Conservation (phyloP, 2,113 vertebrate genomes). For the Lepus timidus region DNA sequence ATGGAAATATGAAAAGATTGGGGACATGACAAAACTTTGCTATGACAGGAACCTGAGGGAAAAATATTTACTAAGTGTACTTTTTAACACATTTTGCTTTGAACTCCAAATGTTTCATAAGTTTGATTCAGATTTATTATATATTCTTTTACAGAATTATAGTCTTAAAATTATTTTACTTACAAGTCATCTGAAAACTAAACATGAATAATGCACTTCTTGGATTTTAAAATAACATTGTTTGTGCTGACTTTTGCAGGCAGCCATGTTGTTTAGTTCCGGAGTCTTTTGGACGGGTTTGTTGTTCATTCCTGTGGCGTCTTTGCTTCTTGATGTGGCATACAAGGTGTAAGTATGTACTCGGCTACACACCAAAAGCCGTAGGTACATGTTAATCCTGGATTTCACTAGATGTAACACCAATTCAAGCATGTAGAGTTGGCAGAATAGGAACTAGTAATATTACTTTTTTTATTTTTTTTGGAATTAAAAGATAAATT, state of each 20-base stretch:
- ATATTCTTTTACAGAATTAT: background rate
- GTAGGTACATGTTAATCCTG: rapidly evolving
- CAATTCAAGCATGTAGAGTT: background rate
- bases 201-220: background rate
- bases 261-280: slow-evolving; percentile 96
- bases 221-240: background rate
- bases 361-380: rapidly evolving
- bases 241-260: slow-evolving; percentile 86
- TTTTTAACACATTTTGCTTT: slow-evolving; percentile 11
- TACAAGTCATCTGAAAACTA: background rate
- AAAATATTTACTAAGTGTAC: background rate
- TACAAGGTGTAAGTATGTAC: slow-evolving; percentile 96
- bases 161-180: slow-evolving; percentile 10
- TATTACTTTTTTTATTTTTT: background rate
- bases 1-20: slow-evolving; percentile 42
- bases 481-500: no score
- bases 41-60: background rate
- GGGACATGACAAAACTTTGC: slow-evolving; percentile 14
- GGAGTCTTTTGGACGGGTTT: slow-evolving; percentile 98
- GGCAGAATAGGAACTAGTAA: background rate
- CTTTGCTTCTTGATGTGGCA: slow-evolving; percentile 94
- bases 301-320: slow-evolving; percentile 96
- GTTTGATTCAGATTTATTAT: background rate
- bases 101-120: background rate
- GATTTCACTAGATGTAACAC: background rate